Conservation (phyloP, 2,888 invertebrate species). For the Hemithea aestivaria region DNA sequence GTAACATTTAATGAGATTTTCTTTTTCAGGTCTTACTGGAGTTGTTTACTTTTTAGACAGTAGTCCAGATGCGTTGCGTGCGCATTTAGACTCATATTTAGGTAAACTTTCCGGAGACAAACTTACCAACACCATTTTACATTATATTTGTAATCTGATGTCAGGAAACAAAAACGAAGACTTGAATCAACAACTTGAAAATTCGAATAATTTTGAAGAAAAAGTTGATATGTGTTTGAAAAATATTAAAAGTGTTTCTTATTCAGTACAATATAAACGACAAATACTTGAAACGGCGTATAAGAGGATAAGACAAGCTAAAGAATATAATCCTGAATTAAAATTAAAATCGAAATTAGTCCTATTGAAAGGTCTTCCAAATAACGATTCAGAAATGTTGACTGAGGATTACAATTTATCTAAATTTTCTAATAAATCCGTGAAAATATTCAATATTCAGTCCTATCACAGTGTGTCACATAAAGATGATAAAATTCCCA, state of each 20-base stretch:
- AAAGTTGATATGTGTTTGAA: constrained; percentile 34
- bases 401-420: constrained; percentile 46
- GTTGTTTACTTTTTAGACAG: constrained; percentile 49
- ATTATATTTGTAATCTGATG: constrained; percentile 36
- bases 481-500: constrained; percentile 39
- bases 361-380: constrained; percentile 39
- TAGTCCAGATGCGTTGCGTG: constrained; percentile 44
- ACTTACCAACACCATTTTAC: constrained; percentile 36
- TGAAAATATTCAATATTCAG: constrained; percentile 36
- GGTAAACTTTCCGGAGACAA: constrained; percentile 34
- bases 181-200: constrained; percentile 19
- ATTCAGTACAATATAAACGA: constrained; percentile 39
- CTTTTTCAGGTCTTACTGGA: constrained; percentile 43
- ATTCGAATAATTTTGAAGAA: constrained; percentile 30
- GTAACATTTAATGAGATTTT: no score
- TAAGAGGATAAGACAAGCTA: constrained; percentile 35
- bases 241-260: constrained; percentile 25
- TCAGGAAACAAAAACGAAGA: constrained; percentile 23
- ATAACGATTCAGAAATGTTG: constrained; percentile 26
- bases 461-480: constrained; percentile 37
- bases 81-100: constrained; percentile 38
- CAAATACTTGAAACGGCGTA: constrained; percentile 35
- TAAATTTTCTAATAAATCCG: constrained; percentile 39
- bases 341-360: constrained; percentile 45
- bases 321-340: constrained; percentile 37